phyloP scores from a whole-genome alignment of 2,113 vertebrate species.

The Egretta garzetta region DNA sequence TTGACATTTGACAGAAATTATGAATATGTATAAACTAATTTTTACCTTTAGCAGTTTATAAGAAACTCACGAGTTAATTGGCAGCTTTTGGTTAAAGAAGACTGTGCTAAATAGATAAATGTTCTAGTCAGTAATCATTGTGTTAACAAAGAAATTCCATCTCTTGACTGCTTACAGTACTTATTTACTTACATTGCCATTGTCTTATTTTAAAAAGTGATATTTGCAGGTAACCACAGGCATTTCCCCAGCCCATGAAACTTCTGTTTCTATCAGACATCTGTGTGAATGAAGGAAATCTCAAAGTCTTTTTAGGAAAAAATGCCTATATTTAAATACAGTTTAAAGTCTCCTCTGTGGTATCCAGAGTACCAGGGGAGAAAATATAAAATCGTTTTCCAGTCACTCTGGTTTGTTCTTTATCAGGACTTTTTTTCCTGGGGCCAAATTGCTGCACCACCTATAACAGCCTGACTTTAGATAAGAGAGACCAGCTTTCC shows the following conservation, averaged over 20 bases:
- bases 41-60: neutral
- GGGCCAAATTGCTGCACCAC: neutral
- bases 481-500: neutral
- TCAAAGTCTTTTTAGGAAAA: neutral
- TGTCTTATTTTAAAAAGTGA: neutral
- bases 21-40: neutral
- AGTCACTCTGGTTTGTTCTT: neutral
- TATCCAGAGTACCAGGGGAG: neutral
- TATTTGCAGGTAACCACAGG: neutral
- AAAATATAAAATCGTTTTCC: neutral
- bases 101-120: neutral
- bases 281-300: neutral
- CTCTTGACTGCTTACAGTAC: neutral
- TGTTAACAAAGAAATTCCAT: neutral
- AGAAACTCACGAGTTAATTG: neutral
- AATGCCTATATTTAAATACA: accelerated
- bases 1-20: neutral
- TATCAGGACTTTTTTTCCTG: neutral
- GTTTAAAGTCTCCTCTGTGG: neutral
- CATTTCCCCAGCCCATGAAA: neutral
- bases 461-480: neutral
- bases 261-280: neutral
- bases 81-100: neutral
- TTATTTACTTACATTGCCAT: neutral
- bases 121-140: neutral